A percentile compares a stretch with the other conserved stretches of the same genome.
phyloP scores from a whole-genome alignment of 1,140 invertebrate species.

The Neotoxoptera formosana region DNA sequence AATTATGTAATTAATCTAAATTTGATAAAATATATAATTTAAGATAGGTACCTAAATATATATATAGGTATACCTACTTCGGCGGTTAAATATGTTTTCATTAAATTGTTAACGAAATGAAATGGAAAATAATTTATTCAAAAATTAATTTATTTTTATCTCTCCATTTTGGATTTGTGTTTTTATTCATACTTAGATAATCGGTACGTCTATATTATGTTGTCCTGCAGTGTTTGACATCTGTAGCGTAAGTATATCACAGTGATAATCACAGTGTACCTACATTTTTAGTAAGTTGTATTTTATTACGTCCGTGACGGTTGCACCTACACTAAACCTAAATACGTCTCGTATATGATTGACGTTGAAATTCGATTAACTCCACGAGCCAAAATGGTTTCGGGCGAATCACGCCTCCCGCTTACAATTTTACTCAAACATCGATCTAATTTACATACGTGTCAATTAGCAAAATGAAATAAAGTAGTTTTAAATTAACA shows the following conservation, averaged over 20 bases:
- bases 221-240: neutral
- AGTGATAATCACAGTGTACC: neutral
- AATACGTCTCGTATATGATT: constrained; percentile 10
- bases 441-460: constrained; percentile 35
- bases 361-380: constrained; percentile 47
- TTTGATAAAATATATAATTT: neutral
- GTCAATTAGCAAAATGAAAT: constrained; percentile 42
- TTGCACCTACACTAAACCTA: neutral
- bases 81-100: neutral
- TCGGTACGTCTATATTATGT: neutral
- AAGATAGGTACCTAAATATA: neutral
- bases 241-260: neutral
- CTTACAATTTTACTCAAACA: constrained; percentile 29
- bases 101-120: neutral
- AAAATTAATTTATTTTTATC: neutral
- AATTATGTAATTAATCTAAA: constrained; percentile 4
- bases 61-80: too few relatives aligned
- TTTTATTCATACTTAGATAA: neutral
- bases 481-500: neutral
- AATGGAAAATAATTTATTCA: neutral
- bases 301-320: constrained; percentile 2
- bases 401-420: constrained; percentile 34
- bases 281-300: neutral
- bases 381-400: constrained; percentile 36
- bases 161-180: neutral